Conservation (phyloP, 2,113 vertebrate species). For the Cynoglossus semilaevis region DNA sequence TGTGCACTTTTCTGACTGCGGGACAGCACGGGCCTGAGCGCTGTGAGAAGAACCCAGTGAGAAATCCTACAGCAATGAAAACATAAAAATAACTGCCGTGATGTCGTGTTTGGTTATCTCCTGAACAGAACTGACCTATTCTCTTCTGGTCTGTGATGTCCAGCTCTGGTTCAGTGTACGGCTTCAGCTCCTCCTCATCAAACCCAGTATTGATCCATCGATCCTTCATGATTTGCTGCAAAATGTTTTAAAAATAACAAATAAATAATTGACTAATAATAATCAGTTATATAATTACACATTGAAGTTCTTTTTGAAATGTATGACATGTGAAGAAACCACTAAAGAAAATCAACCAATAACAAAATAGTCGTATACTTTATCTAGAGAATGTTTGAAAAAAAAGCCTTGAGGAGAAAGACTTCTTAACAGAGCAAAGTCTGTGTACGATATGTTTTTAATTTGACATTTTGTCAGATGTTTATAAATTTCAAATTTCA, state of each 20-base stretch:
- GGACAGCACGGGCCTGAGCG: neutral
- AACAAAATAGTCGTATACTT: no score
- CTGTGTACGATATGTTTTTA: no score
- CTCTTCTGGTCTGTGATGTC: constrained; percentile 97
- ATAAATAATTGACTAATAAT: neutral
- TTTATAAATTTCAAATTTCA: no score
- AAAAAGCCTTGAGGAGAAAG: no score
- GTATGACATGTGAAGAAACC: no score
- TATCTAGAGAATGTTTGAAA: no score
- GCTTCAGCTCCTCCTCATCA: constrained; percentile 95
- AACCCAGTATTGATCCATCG: constrained; percentile 97
- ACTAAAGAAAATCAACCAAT: no score
- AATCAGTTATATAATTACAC: no score
- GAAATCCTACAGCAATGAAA: neutral
- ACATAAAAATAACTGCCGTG: neutral
- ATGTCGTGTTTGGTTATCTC: neutral
- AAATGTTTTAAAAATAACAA: constrained; percentile 3
- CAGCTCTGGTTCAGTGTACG: constrained; percentile 91
- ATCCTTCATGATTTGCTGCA: constrained; percentile 99
- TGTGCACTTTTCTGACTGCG: constrained; percentile 1
- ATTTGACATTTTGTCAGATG: no score
- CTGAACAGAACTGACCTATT: constrained; percentile 82
- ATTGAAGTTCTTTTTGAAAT: neutral
- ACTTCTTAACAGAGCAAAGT: no score
- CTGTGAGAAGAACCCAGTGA: neutral